These are phyloP conservation scores for Oncorhynchus gorbuscha DNA, from an alignment of 2,113 vertebrate species.

Conservation along the genomic window DNA sequence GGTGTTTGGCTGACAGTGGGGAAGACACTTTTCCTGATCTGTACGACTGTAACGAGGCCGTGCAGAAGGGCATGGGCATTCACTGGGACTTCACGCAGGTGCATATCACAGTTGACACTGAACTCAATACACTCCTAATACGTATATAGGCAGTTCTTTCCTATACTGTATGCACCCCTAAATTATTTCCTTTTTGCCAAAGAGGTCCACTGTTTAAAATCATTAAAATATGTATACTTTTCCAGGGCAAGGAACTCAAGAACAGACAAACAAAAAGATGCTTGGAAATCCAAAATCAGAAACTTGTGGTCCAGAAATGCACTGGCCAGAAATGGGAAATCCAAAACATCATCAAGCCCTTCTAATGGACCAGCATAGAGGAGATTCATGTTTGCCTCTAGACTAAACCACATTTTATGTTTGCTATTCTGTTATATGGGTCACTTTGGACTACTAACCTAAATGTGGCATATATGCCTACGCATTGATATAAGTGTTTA, in stretches of 20 bases:
- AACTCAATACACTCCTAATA: background rate
- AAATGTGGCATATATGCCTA: too few species aligned
- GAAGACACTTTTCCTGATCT: constrained; percentile 31
- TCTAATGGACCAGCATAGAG: constrained; percentile 7
- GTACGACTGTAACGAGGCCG: constrained; percentile 49
- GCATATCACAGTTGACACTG: background rate
- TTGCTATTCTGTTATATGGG: too few species aligned
- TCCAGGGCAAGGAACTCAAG: constrained; percentile 58
- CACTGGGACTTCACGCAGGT: constrained; percentile 76
- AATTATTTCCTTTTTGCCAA: background rate
- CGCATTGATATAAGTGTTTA: too few species aligned
- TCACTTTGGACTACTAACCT: too few species aligned
- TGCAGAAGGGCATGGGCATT: constrained; percentile 49
- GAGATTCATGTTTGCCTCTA: too few species aligned
- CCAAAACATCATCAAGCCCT: constrained; percentile 47
- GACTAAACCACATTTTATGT: too few species aligned
- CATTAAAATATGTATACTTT: constrained; percentile 11
- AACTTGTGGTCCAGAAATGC: constrained; percentile 60
- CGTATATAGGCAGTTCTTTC: background rate
- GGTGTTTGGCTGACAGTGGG: constrained; percentile 62
- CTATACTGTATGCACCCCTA: too few species aligned
- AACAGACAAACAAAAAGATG: constrained; percentile 70
- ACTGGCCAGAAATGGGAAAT: constrained; percentile 68
- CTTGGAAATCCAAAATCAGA: constrained; percentile 54
- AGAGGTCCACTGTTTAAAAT: background rate